A percentile compares a stretch with the other conserved stretches of the same genome.
Conservation (phyloP, 2,113 vertebrate genomes). For the Nestor notabilis region DNA sequence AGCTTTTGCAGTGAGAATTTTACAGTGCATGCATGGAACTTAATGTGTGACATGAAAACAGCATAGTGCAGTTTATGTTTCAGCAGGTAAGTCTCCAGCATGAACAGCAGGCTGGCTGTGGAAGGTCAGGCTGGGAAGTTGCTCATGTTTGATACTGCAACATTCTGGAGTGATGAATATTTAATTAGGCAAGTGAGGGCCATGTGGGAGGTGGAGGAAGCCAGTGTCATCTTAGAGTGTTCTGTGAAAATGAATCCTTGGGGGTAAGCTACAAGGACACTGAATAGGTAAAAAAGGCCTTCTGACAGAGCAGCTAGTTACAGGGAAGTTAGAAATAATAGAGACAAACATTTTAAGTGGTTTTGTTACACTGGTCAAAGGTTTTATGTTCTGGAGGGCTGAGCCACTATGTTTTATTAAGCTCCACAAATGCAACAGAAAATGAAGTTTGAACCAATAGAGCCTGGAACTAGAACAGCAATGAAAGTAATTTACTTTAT, state of each 20-base stretch:
- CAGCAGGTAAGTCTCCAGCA: not conserved
- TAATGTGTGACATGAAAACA: conserved; percentile 21
- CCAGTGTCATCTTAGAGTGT: not conserved
- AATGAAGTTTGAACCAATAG: not conserved
- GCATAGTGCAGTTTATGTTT: conserved; percentile 31
- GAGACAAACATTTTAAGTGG: not conserved
- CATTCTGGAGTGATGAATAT: conserved; percentile 70
- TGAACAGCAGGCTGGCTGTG: not conserved
- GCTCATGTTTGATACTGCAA: conserved; percentile 7
- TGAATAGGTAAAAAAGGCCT: not conserved
- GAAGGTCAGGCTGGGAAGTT: conserved; percentile 62
- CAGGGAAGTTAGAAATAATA: not conserved
- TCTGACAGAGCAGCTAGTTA: not conserved
- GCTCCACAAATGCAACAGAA: not conserved
- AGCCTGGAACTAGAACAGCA: not conserved
- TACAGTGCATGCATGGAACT: not conserved
- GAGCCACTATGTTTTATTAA: not conserved
- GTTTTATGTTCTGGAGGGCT: not conserved
- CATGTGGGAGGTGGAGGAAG: not conserved
- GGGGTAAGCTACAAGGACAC: conserved; percentile 56
- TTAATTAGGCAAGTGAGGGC: conserved; percentile 51
- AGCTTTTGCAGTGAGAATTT: not conserved
- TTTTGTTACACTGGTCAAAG: not conserved
- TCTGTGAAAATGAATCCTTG: conserved; percentile 45
- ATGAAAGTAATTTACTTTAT: not conserved